phyloP scores from a whole-genome alignment of 2,113 vertebrate genomes.

The Micromys minutus region DNA sequence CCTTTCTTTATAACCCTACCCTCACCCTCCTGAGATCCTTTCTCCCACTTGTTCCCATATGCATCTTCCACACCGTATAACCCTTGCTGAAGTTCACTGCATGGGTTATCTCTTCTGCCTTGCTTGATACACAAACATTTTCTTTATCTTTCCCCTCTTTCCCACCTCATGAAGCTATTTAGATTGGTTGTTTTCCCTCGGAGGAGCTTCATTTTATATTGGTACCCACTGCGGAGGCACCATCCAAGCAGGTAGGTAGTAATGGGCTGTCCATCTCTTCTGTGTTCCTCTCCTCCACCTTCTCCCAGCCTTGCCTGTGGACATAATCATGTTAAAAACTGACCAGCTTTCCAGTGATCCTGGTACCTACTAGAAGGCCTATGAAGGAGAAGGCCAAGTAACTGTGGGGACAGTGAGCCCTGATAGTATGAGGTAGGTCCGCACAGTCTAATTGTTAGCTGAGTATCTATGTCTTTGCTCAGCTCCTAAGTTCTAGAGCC shows the following conservation, averaged over 20 bases:
- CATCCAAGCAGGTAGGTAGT: neutral
- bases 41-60: rapidly evolving
- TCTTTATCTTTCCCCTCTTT: neutral
- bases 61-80: rapidly evolving
- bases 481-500: neutral
- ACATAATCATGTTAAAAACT: neutral
- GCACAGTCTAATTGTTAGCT: neutral
- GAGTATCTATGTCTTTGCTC: neutral
- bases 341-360: neutral
- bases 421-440: neutral
- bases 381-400: neutral
- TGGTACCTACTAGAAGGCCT: neutral
- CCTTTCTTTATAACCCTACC: neutral
- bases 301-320: neutral
- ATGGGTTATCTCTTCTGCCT: neutral
- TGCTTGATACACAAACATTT: neutral
- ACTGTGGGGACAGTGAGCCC: neutral
- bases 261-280: neutral
- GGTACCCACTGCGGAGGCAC: neutral
- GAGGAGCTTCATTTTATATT: neutral
- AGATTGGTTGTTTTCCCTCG: neutral
- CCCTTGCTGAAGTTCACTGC: neutral
- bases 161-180: neutral
- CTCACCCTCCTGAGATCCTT: neutral
- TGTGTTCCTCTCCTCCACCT: rapidly evolving